These are phyloP conservation scores for Parazoanthus atlanticus DNA, from an alignment of 92 coral and sea anemone species.

Conservation along the genomic window DNA sequence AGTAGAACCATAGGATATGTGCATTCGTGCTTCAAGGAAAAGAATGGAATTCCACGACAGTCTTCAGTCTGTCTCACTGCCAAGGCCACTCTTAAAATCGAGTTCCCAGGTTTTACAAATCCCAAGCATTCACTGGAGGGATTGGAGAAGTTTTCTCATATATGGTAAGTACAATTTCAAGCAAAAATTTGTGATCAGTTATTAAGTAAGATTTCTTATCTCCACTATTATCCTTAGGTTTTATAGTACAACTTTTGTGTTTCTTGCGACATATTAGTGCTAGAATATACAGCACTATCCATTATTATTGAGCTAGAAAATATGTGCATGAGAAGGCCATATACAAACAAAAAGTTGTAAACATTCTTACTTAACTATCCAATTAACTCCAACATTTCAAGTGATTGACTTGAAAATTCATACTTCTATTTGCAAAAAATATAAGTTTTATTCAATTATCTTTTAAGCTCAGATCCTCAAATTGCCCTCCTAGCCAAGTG, in stretches of 20 bases:
- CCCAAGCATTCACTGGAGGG: slow-evolving; percentile 66
- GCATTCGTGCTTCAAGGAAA: slow-evolving; percentile 68
- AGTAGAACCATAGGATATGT: slow-evolving; percentile 57
- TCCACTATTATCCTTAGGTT: not conserved
- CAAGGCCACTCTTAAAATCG: slow-evolving; percentile 56
- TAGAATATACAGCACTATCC: not conserved
- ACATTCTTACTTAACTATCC: not conserved
- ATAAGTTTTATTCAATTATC: too few species aligned
- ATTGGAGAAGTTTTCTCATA: slow-evolving; percentile 67
- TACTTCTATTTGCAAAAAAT: too few species aligned
- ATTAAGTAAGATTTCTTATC: not conserved
- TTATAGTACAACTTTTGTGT: too few species aligned
- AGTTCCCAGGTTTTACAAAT: slow-evolving; percentile 60
- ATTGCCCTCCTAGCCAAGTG: too few species aligned
- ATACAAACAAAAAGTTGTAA: not conserved
- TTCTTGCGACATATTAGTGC: not conserved
- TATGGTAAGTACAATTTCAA: slow-evolving; percentile 54
- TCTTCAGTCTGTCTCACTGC: slow-evolving; percentile 62
- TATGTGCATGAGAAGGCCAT: not conserved
- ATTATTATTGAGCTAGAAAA: not conserved
- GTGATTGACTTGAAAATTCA: too few species aligned
- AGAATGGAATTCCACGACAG: slow-evolving; percentile 76
- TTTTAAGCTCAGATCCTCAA: too few species aligned
- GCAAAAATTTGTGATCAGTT: not conserved
- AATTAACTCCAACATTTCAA: not conserved